Conservation (phyloP, 2,113 vertebrate genomes). For the Corvus moneduloides region DNA sequence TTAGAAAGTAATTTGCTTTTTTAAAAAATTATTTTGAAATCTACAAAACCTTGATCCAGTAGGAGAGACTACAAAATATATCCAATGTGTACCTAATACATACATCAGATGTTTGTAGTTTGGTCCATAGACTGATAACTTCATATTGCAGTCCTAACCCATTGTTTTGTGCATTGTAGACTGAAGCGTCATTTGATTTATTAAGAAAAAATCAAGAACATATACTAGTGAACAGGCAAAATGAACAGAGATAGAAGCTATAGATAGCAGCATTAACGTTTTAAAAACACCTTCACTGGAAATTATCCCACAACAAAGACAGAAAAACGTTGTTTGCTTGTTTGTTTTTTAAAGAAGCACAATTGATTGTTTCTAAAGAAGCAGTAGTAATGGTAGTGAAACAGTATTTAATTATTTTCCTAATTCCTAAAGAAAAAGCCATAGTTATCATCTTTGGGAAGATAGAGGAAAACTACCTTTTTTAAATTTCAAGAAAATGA, state of each 20-base stretch:
- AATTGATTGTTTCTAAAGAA: neutral
- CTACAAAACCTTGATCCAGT: neutral
- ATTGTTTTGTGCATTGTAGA: neutral
- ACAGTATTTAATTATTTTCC: neutral
- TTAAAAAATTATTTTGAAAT: neutral
- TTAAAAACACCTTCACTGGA: neutral
- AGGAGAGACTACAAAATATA: neutral
- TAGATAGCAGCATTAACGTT: neutral
- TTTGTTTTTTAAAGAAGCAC: neutral
- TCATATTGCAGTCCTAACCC: neutral
- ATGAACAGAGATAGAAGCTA: neutral
- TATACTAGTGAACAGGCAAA: neutral
- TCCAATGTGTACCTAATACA: neutral
- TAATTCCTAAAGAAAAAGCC: neutral
- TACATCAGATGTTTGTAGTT: neutral
- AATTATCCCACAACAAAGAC: neutral
- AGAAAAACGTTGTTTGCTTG: neutral
- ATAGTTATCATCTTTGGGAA: neutral
- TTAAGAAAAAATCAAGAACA: neutral
- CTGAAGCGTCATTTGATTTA: neutral
- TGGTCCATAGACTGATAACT: neutral
- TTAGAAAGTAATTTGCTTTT: neutral
- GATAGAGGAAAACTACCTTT: neutral
- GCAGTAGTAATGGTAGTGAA: neutral
- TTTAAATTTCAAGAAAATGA: neutral